phyloP scores from a whole-genome alignment of 2,797 vertebrate genomes.

The Notolabrus celidotus region DNA sequence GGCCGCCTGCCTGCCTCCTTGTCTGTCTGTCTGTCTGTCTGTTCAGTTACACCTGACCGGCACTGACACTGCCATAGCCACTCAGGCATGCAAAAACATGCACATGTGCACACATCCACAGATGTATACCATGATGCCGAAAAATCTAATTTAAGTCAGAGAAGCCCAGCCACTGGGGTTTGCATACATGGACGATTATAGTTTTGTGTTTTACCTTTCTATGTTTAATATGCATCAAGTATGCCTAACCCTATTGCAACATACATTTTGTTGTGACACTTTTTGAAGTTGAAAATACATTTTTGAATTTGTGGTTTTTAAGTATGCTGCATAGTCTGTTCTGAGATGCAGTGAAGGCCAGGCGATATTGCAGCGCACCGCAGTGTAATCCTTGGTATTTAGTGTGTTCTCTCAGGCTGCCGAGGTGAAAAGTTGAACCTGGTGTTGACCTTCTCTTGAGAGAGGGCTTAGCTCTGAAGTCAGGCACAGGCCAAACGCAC shows the following conservation, averaged over 20 bases:
- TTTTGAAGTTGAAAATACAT: conserved; percentile 28
- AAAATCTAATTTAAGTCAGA: conserved; percentile 20
- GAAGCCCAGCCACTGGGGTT: neutral
- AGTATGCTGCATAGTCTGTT: conserved; percentile 29
- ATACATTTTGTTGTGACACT: conserved; percentile 11
- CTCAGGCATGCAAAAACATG: conserved; percentile 19
- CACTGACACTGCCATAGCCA: conserved; percentile 63
- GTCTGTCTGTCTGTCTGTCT: conserved; percentile 70
- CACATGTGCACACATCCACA: neutral
- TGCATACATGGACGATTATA: neutral
- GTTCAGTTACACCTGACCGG: conserved; percentile 84
- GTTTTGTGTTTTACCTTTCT: neutral
- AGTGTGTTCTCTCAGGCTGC: conserved; percentile 74
- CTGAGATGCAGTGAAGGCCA: conserved; percentile 36
- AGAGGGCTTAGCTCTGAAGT: conserved; percentile 80
- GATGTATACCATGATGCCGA: conserved; percentile 3
- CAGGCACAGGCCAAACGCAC: conserved; percentile 77
- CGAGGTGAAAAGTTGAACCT: conserved; percentile 85
- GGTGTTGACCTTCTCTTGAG: conserved; percentile 81
- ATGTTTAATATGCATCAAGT: neutral
- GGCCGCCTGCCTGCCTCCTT: conserved; percentile 75
- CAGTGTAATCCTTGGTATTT: conserved; percentile 73
- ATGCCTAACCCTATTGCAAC: neutral
- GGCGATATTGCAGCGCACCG: conserved; percentile 58
- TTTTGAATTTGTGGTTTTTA: conserved; percentile 40